These are phyloP conservation scores for Caiman crocodilus DNA, from an alignment of 2,797 vertebrate species.

Conservation along the genomic window DNA sequence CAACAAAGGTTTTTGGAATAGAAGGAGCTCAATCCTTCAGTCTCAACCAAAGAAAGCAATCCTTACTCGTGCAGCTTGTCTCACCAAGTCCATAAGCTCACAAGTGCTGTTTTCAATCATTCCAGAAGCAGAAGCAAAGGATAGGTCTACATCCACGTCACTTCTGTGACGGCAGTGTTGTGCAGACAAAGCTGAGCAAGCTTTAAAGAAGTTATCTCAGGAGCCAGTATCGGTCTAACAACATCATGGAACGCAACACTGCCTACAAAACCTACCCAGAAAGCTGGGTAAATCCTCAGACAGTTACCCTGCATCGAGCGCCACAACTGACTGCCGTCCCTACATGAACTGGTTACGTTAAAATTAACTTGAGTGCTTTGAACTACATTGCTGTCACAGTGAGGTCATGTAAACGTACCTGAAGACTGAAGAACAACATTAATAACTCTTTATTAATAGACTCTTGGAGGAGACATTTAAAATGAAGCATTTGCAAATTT, in stretches of 20 bases:
- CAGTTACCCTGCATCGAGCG: no score
- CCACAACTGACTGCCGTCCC: no score
- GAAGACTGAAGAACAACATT: not conserved
- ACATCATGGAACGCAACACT: no score
- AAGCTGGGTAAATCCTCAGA: no score
- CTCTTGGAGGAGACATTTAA: not conserved
- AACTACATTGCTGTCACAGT: no score
- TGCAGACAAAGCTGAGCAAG: not conserved
- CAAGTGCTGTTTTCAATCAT: not conserved
- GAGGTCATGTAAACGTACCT: no score
- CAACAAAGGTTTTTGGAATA: not conserved
- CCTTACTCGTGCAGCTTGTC: not conserved
- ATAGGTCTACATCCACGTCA: not conserved
- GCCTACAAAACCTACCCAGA: no score
- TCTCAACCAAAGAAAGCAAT: not conserved
- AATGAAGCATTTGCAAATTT: not conserved
- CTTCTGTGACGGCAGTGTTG: accelerated
- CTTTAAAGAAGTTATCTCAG: not conserved
- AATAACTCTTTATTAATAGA: not conserved
- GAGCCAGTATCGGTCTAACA: not conserved
- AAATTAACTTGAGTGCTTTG: no score
- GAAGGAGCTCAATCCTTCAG: not conserved
- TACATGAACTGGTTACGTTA: no score
- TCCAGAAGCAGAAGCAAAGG: not conserved
- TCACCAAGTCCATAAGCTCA: not conserved